phyloP scores from a whole-genome alignment of 2,888 invertebrate genomes.

The Danaus chrysippus region DNA sequence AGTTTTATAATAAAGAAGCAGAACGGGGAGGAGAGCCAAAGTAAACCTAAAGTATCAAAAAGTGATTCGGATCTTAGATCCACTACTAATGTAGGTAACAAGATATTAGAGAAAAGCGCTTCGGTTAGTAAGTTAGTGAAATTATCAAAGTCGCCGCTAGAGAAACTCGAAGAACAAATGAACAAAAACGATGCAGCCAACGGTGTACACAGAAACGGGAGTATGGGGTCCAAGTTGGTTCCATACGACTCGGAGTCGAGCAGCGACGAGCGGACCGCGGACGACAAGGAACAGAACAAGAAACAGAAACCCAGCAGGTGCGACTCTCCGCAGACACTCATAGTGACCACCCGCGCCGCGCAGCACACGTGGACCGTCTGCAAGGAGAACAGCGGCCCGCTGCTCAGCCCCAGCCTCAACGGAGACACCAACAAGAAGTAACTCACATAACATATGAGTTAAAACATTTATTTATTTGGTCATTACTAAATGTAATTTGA shows the following conservation, averaged over 20 bases:
- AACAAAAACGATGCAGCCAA: slow-evolving; percentile 53
- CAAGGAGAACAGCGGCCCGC: slow-evolving; percentile 59
- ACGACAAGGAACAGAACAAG: slow-evolving; percentile 37
- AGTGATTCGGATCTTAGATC: slow-evolving; percentile 55
- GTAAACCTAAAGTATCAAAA: slow-evolving; percentile 53
- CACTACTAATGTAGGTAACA: slow-evolving; percentile 38
- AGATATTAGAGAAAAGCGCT: slow-evolving; percentile 49
- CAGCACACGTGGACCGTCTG: slow-evolving; percentile 71
- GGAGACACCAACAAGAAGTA: slow-evolving; percentile 71
- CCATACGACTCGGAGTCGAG: slow-evolving; percentile 81
- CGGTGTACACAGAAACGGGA: slow-evolving; percentile 50
- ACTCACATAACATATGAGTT: slow-evolving; percentile 26
- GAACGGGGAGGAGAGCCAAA: slow-evolving; percentile 48
- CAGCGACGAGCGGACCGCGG: slow-evolving; percentile 55
- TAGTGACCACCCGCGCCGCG: slow-evolving; percentile 62
- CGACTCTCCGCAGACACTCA: slow-evolving; percentile 52
- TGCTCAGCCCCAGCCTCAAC: slow-evolving; percentile 71
- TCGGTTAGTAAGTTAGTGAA: slow-evolving; percentile 57
- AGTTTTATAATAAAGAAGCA: slow-evolving; percentile 60
- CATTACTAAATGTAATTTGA: background rate
- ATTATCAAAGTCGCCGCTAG: slow-evolving; percentile 61
- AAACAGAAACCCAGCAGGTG: slow-evolving; percentile 59
- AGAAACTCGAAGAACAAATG: slow-evolving; percentile 71
- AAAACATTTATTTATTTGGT: background rate
- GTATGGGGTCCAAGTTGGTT: slow-evolving; percentile 65